Percentiles rank a stretch among this genome's conserved stretches.
Evolutionary conservation across 2,888 invertebrate species (phyloP).

Genomic region (Allygus modestus): DNA sequence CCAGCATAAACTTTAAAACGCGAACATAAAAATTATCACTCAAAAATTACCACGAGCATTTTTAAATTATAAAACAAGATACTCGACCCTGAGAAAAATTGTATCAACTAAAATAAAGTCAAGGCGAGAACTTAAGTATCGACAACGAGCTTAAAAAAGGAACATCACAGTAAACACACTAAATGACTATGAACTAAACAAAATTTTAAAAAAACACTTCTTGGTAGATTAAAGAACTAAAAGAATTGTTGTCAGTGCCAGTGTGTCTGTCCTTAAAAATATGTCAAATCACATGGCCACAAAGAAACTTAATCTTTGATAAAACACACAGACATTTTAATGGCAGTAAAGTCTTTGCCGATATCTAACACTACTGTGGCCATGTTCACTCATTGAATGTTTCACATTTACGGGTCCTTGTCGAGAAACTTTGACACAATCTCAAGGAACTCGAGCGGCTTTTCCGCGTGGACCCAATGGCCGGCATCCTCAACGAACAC

Average conservation of each 20-base stretch:
- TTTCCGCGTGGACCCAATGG: conserved; percentile 96
- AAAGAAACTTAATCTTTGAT: too few species aligned
- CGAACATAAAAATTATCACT: background rate
- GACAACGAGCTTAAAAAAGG: too few species aligned
- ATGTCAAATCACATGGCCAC: too few species aligned
- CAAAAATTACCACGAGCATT: background rate
- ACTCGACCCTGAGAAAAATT: background rate
- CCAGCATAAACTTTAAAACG: background rate
- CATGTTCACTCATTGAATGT: background rate
- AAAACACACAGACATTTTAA: too few species aligned
- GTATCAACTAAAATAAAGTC: background rate
- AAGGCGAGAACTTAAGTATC: background rate
- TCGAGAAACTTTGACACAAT: conserved; percentile 79
- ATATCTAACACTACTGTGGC: background rate
- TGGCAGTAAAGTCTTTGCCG: too few species aligned
- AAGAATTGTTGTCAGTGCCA: too few species aligned
- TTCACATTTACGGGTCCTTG: background rate
- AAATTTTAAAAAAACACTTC: too few species aligned
- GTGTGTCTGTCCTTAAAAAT: too few species aligned
- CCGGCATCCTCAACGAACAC: conserved; percentile 88
- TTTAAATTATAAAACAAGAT: background rate
- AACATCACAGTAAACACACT: too few species aligned
- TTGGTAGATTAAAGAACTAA: too few species aligned
- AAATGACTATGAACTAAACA: too few species aligned
- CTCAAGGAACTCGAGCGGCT: conserved; percentile 87